These are phyloP conservation scores for Enteromius trimaculatus DNA, from an alignment of 2,797 vertebrate species.

Conservation along the genomic window DNA sequence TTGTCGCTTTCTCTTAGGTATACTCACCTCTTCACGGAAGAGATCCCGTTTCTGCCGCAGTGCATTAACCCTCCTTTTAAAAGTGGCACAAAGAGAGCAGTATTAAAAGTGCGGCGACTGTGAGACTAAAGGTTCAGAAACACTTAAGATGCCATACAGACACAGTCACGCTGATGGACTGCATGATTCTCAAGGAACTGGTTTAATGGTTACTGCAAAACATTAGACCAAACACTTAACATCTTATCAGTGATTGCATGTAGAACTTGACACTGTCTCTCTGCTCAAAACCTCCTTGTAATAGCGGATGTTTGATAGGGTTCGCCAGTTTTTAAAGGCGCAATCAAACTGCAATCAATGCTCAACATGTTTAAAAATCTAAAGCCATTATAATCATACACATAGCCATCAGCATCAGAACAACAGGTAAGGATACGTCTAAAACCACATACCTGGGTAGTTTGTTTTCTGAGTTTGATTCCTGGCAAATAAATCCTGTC, in stretches of 20 bases:
- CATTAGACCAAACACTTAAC: slow-evolving; percentile 34
- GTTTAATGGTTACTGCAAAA: slow-evolving; percentile 46
- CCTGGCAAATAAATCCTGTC: slow-evolving; percentile 64
- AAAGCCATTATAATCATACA: background rate
- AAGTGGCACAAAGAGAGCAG: slow-evolving; percentile 85
- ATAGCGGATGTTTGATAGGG: slow-evolving; percentile 18
- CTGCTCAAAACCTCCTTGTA: background rate
- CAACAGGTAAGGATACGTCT: background rate
- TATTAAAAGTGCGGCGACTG: slow-evolving; percentile 77
- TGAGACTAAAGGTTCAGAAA: slow-evolving; percentile 56
- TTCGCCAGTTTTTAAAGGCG: slow-evolving; percentile 2
- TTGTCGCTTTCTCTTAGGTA: slow-evolving; percentile 85
- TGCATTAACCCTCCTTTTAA: slow-evolving; percentile 94
- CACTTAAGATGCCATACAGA: slow-evolving; percentile 56
- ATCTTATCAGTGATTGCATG: slow-evolving; percentile 19
- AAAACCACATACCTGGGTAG: slow-evolving; percentile 60
- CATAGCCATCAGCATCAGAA: background rate
- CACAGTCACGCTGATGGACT: slow-evolving; percentile 17
- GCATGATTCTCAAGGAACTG: slow-evolving; percentile 43
- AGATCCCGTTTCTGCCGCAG: slow-evolving; percentile 97
- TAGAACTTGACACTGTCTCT: slow-evolving; percentile 24
- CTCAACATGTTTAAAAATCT: background rate
- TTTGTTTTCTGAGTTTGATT: slow-evolving; percentile 60
- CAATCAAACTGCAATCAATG: background rate
- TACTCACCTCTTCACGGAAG: slow-evolving; percentile 95